Evolutionary conservation across 30 jellyfish, hydroid and myxozoan genomes (phyloP), one percentile per base, ranked within the genome.

Genomic region (Rhopilema esculentum): DNA sequence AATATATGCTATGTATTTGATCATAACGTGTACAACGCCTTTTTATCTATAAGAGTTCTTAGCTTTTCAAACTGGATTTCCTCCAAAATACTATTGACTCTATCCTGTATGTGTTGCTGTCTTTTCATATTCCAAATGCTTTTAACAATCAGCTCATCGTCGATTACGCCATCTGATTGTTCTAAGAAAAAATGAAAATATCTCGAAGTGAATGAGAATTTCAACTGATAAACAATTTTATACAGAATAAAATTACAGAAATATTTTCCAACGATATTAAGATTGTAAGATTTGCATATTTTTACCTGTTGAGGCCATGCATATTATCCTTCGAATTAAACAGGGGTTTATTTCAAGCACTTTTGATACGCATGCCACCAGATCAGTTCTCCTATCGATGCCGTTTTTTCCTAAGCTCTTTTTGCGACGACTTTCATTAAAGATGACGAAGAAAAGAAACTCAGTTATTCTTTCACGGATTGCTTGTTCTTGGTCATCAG

Each of bases 121-220:
- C 78, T 62, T 78, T 23, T 53, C 32, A 78, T 22, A 27, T 33
- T 26, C 79, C 88, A 49, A 52, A 78, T 24, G 65, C 80, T 24
- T 53, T 33, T 78, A 12, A 78, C 68, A 27, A 78, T 78, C 17
- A 62, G 21, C 32, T 30, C 77, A 33, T 61, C 88, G 23, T 78
- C 88, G 8, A 62, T 22, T 25, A 23, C 19, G 15, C 79, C 77
- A 27, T 17, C 25, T n/a, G 88, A 62, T 24, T 24, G 63, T 51
- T 62, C 69, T 66, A 32, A 18, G 32, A 66, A 66, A 21, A n/a
- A 68, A 27, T 68, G 18, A 27, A 0, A 68, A n/a, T 40, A 51
- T 51, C 66, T 51, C 19, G 15, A 19, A 9, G 66, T 15, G 15
- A 51, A 51, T 51, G 66, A 51, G 66, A 51, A 51, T 51, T 19